phyloP scores from a whole-genome alignment of 2,113 vertebrate genomes.

The Turnix velox region DNA sequence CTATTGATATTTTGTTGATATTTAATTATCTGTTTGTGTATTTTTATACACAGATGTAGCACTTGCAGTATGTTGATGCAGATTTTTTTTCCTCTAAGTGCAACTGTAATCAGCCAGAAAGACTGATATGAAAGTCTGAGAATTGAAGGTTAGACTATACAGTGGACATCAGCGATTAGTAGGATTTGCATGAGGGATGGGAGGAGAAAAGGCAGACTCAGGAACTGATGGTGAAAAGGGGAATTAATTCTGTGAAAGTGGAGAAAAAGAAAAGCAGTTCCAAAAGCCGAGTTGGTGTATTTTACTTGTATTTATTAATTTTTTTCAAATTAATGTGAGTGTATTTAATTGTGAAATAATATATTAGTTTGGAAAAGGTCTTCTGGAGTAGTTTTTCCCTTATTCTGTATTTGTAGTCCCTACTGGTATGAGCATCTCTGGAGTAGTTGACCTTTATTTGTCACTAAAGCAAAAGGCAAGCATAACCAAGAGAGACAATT shows the following conservation, averaged over 20 bases:
- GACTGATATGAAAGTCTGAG: background rate
- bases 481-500: background rate
- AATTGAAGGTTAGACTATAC: background rate
- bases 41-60: constrained; percentile 48
- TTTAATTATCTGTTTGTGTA: constrained; percentile 71
- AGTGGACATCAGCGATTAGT: constrained; percentile 37
- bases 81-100: constrained; percentile 30
- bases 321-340: background rate
- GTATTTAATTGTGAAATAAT: background rate
- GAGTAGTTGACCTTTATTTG: background rate
- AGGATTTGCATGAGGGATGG: background rate
- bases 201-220: background rate
- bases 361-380: background rate
- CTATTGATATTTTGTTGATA: constrained; percentile 71
- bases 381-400: background rate
- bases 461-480: background rate
- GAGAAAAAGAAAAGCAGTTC: background rate
- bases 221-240: background rate
- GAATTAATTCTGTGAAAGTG: constrained; percentile 6
- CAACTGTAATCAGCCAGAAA: constrained; percentile 22
- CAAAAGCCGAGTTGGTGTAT: too few relatives aligned
- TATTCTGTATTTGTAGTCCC: background rate
- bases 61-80: constrained; percentile 2
- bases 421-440: fast-evolving
- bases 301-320: constrained; percentile 19